Percentiles rank a stretch among this genome's conserved stretches.
Conservation (phyloP, 1,140 invertebrate species). For the Psix sp. region DNA sequence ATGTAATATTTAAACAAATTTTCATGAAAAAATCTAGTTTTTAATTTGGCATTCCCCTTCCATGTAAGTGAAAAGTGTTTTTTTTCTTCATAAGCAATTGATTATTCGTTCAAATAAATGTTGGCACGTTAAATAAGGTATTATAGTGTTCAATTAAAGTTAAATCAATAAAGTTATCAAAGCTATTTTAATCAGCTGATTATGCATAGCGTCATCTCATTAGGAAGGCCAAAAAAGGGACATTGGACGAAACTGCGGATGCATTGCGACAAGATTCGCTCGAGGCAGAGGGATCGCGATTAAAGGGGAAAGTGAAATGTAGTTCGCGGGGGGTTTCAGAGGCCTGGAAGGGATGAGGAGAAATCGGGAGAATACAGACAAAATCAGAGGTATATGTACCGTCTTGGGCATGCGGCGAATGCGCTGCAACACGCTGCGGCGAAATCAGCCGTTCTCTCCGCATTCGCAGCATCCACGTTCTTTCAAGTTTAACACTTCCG, state of each 20-base stretch:
- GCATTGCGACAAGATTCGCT: conserved; percentile 72
- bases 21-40: too few relatives aligned
- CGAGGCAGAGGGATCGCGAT: conserved; percentile 49
- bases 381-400: conserved; percentile 41
- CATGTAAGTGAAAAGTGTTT: too few relatives aligned
- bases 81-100: too few relatives aligned
- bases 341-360: conserved; percentile 48
- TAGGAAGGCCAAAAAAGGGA: conserved; percentile 6
- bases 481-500: conserved; percentile 22
- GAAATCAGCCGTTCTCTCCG: conserved; percentile 62
- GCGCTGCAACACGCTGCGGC: conserved; percentile 70
- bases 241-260: conserved; percentile 69
- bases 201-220: too few relatives aligned
- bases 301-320: conserved; percentile 54
- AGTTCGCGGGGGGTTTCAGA: conserved; percentile 44
- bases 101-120: too few relatives aligned
- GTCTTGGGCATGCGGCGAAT: conserved; percentile 58
- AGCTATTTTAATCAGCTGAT: too few relatives aligned
- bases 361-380: conserved; percentile 29
- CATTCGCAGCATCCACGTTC: conserved; percentile 70
- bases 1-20: too few relatives aligned
- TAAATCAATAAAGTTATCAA: too few relatives aligned
- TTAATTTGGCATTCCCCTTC: too few relatives aligned
- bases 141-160: too few relatives aligned
- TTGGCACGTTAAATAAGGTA: too few relatives aligned